Percentiles rank a stretch among this genome's conserved stretches.
These are phyloP conservation scores for Quadroppia sp. DNA, from an alignment of 2,888 invertebrate genomes.

Conservation along the genomic window DNA sequence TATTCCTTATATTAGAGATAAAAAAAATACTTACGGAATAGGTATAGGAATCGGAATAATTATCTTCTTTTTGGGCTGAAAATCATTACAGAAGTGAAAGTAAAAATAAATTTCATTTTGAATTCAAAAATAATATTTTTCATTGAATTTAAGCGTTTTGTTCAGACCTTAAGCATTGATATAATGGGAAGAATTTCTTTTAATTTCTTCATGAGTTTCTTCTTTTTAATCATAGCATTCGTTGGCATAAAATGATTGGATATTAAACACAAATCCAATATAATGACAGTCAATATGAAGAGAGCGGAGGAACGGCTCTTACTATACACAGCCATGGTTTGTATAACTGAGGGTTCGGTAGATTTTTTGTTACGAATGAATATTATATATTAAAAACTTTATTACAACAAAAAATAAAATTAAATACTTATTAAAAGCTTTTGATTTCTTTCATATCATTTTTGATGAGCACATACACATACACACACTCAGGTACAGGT, in stretches of 20 bases:
- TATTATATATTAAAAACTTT: neutral
- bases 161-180: conserved; percentile 39
- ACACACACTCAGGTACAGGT: neutral
- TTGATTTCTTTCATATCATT: conserved; percentile 14
- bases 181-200: conserved; percentile 40
- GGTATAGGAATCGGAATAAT: conserved; percentile 42
- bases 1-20: neutral
- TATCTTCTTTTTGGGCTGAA: conserved; percentile 39
- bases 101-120: neutral
- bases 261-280: conserved; percentile 35
- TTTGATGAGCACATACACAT: neutral
- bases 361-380: neutral
- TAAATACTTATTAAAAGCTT: neutral
- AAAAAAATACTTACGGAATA: conserved; percentile 40
- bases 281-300: conserved; percentile 22
- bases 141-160: neutral
- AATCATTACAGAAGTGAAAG: too few relatives aligned
- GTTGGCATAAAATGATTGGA: conserved; percentile 11
- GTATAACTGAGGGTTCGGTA: too few relatives aligned
- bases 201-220: conserved; percentile 39
- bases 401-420: neutral
- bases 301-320: neutral
- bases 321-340: too few relatives aligned
- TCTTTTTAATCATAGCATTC: conserved; percentile 39
- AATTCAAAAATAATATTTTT: neutral